Base-by-base conservation (phyloP, 2,797 vertebrate species). In the Sebastes itinus region DNA sequence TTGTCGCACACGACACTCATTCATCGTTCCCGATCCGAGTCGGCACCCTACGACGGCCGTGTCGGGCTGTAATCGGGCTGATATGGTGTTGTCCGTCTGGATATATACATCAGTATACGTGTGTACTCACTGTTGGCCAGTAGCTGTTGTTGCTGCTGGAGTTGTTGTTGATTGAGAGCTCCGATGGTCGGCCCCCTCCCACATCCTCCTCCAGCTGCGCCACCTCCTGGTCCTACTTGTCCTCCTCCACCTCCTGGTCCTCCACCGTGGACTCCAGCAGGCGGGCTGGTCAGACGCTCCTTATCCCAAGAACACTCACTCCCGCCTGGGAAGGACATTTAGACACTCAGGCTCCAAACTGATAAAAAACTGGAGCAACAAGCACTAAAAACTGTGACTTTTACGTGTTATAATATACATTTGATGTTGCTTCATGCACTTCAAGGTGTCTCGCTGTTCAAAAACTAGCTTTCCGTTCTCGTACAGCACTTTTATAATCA, bases 291-390 rank as follows among this genome's bases (percentile, higher is more conserved):
- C 20, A 97, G 96, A 82, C 97, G 97, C 89, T 98, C 97, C 75
- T 97, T 99, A 83, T 98, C 97, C 97, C 97, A 99, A 32, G 96
- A 97, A 66, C 96, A 97, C 92, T 97, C 96, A 64, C 96, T 97
- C 67, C 96, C 97, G 92, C 97, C 97, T 98, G 95, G 88, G 63
- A 49, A 49, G 18, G 46, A 49, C 16, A 42, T 42, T 42, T 16
- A 49, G 46, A 20, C 18, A 20, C 0, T 49, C 46, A 49, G 18
- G 46, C 3, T 49, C 46, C 18, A 49, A 20, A 8, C 7, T 49
- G 13, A 42, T 14, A 14, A 42, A 42, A 1, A 6, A 1, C 13
- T 42, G 13, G 38, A 42, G 38, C 14, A 42, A 42, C 46, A 49
- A 49, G 1, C 16, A 4, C 18, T 7, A 49, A 49, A 49, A 46